Percentiles rank a stretch among this genome's conserved stretches.
Conservation (phyloP, 2,797 vertebrate genomes). For the Halcyon leucocephala region DNA sequence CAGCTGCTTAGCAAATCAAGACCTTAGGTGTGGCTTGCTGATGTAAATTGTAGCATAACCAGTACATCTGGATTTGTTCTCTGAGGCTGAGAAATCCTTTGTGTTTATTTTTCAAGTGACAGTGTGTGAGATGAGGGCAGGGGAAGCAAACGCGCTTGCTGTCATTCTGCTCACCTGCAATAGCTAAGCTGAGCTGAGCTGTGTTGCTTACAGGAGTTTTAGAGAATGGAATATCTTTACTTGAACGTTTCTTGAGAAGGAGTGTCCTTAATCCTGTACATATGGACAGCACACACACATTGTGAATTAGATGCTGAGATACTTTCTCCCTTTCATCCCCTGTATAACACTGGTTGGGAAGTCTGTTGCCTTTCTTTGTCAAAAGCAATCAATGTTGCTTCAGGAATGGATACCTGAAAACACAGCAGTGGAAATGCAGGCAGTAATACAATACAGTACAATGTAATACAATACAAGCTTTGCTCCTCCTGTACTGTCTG, state of each 20-base stretch:
- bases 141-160: neutral
- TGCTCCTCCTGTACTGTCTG: neutral
- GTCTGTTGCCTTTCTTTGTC: neutral
- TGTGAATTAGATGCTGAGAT: neutral
- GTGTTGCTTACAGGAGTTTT: neutral
- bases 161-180: neutral
- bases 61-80: neutral
- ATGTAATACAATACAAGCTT: neutral
- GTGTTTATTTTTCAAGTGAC: neutral
- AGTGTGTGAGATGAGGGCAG: neutral
- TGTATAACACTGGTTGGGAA: neutral
- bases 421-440: neutral
- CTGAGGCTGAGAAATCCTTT: neutral
- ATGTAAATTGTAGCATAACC: neutral
- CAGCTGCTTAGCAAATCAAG: neutral
- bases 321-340: neutral
- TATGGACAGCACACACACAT: neutral
- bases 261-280: neutral
- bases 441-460: too few species aligned
- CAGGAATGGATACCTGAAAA: neutral
- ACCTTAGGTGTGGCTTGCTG: neutral
- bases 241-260: neutral
- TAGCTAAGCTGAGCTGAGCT: neutral
- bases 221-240: neutral
- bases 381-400: neutral